Evolutionary conservation across 1,140 invertebrate species (phyloP).

Genomic region (Conus ventricosus): DNA sequence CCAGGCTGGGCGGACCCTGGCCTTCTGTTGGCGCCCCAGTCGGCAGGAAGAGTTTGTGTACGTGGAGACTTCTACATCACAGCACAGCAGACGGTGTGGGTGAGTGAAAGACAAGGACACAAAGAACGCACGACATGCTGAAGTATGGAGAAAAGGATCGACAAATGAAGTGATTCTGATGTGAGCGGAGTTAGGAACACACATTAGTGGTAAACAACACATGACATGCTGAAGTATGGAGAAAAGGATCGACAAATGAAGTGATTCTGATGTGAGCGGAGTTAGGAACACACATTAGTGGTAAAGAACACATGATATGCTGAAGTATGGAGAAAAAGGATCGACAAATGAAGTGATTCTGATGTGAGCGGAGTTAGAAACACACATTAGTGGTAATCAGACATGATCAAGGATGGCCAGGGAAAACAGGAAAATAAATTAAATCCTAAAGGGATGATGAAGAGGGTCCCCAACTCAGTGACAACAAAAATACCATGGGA

Average conservation of each 20-base stretch:
- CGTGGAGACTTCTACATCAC: background rate
- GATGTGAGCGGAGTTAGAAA: too few species aligned
- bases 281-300: too few species aligned
- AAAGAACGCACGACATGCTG: background rate
- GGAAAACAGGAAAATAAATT: too few species aligned
- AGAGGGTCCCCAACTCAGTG: too few species aligned
- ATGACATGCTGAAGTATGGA: background rate
- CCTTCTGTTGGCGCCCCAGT: background rate
- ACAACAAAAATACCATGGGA: background rate
- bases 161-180: too few species aligned
- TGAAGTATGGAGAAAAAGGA: background rate
- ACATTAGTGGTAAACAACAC: background rate
- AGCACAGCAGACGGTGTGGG: background rate
- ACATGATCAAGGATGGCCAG: too few species aligned
- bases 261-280: too few species aligned
- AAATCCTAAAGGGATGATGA: too few species aligned
- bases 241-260: background rate
- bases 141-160: background rate
- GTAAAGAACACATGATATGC: constrained; percentile 1
- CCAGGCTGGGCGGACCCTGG: too few species aligned
- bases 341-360: too few species aligned
- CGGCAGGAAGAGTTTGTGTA: background rate
- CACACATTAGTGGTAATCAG: too few species aligned
- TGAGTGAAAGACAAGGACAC: background rate
- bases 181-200: too few species aligned